phyloP scores from a whole-genome alignment of 2,113 vertebrate species.

The Phyllostomus hastatus region DNA sequence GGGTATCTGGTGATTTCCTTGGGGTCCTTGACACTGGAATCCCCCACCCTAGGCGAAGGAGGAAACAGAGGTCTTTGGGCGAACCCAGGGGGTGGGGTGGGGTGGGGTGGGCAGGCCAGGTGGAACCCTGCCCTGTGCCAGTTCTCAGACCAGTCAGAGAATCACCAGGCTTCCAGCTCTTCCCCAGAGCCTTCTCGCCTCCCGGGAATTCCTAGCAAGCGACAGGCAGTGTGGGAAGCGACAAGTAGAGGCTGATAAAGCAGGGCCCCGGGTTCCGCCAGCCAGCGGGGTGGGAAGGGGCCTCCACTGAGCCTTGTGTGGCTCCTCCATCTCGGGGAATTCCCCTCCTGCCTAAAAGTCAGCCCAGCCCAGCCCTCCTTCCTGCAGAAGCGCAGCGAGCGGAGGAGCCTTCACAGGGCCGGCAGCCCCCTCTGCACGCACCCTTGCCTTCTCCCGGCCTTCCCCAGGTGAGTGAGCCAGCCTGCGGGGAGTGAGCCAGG shows the following conservation, averaged over 20 bases:
- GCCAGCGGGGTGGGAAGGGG: constrained; percentile 62
- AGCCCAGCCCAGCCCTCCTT: constrained; percentile 75
- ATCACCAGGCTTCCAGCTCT: not conserved
- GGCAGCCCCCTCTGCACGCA: not conserved
- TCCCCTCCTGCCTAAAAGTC: constrained; percentile 84
- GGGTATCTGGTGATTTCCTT: not conserved
- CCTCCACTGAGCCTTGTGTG: constrained; percentile 73
- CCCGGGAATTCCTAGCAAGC: constrained; percentile 8
- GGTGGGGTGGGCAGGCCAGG: not conserved
- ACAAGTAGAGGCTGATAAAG: constrained; percentile 48
- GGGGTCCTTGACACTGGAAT: constrained; percentile 30
- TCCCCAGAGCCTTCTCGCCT: not conserved
- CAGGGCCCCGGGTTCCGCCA: constrained; percentile 19
- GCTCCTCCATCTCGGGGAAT: constrained; percentile 81
- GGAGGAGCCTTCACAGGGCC: not conserved
- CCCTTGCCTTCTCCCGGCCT: not conserved
- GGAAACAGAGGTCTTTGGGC: constrained; percentile 29
- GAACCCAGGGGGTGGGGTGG: not conserved
- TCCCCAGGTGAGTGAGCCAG: constrained; percentile 75
- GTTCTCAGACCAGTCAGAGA: not conserved
- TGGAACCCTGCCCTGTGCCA: not conserved
- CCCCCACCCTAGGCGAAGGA: constrained; percentile 36
- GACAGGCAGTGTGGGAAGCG: constrained; percentile 25
- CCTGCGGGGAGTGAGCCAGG: rapidly evolving
- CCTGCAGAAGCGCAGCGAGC: constrained; percentile 66